Base-by-base conservation (phyloP, 2,797 vertebrate species). In the Fistularia tabacaria region DNA sequence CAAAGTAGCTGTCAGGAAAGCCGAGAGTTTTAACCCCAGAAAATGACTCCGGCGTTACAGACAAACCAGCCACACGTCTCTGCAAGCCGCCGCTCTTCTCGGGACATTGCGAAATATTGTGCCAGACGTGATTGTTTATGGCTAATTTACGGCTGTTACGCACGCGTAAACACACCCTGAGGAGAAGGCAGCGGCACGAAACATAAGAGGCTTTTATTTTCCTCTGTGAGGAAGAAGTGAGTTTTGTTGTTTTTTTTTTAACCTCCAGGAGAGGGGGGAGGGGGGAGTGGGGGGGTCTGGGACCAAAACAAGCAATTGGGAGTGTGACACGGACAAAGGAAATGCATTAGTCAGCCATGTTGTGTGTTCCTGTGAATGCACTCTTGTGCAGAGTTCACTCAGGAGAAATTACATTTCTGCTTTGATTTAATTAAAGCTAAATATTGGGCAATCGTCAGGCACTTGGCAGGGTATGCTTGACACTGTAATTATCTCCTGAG, bases 381-480 rank as follows among this genome's bases (percentile, higher is more conserved):
- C 78, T 81, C 71, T 15, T 75, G 81, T 74, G 77, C 80, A 52
- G 84, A 77, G 80, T 85, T 89, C 84, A 87, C 87, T 89, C 86
- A 70, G 77, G 88, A 91, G 90, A 90, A 91, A 91, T 91, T 90
- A 89, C 87, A 87, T 91, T 92, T 87, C 83, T 89, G 82, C 85
- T 90, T 91, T 91, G 90, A 92, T 91, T 91, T 92, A 91, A 92
- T 92, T 91, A 91, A 90, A 89, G 87, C 87, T 90, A 90, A 90
- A 91, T 90, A 89, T 91, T 91, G 90, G 89, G 86, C 90, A 90
- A 87, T 91, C 77, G 79, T 90, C 88, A 90, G 76, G 71, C 76
- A 81, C 87, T 85, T 79, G 85, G 83, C 79, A 79, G 81, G 74
- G 86, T 86, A 84, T 81, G 82, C 89, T 87, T 91, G 91, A 91